Evolutionary conservation across 2,888 invertebrate genomes (phyloP).

Genomic region (Molanna angustata): DNA sequence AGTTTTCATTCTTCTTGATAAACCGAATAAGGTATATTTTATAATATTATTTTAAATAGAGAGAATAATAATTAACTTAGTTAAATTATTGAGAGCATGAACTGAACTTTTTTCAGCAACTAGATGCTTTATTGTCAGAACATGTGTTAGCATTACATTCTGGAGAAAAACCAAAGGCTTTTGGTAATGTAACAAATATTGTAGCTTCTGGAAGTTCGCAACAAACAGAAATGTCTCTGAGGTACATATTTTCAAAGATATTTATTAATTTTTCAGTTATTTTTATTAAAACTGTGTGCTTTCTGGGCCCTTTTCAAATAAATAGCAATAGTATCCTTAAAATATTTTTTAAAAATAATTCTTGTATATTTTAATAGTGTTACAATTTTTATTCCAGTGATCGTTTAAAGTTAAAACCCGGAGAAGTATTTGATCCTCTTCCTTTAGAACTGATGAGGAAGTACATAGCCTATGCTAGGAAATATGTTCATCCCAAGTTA

Average conservation of each 20-base stretch:
- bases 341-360: too few relatives aligned
- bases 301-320: too few relatives aligned
- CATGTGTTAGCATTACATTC: conserved; percentile 80
- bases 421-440: conserved; percentile 67
- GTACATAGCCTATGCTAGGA: conserved; percentile 87
- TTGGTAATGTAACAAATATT: conserved; percentile 39
- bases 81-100: conserved; percentile 20
- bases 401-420: conserved; percentile 57
- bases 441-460: conserved; percentile 78
- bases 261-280: too few relatives aligned
- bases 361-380: too few relatives aligned
- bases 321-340: too few relatives aligned
- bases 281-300: too few relatives aligned
- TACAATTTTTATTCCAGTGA: conserved; percentile 47
- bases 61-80: too few relatives aligned
- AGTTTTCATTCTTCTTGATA: conserved; percentile 86
- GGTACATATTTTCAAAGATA: too few relatives aligned
- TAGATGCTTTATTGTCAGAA: conserved; percentile 73
- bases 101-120: conserved; percentile 50
- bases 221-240: conserved; percentile 26
- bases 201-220: conserved; percentile 4
- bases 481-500: conserved; percentile 81
- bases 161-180: conserved; percentile 40
- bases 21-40: conserved; percentile 75
- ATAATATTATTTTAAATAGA: too few relatives aligned